phyloP scores from a whole-genome alignment of 2,113 vertebrate species.

The Odobenus rosmarus region DNA sequence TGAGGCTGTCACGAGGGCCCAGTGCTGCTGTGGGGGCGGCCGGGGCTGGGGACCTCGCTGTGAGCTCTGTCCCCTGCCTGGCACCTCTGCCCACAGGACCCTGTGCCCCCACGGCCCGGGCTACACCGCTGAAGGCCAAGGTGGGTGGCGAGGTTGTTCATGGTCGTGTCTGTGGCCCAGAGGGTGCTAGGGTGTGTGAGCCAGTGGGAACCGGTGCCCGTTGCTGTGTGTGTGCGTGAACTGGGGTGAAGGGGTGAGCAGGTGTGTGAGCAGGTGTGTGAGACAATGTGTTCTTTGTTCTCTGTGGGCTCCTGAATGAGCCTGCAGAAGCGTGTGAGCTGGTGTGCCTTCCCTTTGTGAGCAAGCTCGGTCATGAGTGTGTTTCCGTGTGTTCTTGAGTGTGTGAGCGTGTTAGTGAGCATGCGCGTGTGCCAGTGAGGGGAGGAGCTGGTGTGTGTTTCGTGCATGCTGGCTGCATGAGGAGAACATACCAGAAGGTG shows the following conservation, averaged over 20 bases:
- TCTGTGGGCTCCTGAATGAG: not conserved
- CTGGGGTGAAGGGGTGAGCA: not conserved
- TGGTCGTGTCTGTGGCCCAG: accelerated
- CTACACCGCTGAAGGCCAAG: conserved; percentile 93
- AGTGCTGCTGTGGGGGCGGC: conserved; percentile 94
- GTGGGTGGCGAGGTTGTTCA: conserved; percentile 80
- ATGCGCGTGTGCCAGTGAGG: not conserved
- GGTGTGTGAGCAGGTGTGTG: not conserved
- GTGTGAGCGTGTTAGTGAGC: not conserved
- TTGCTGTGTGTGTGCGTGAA: accelerated
- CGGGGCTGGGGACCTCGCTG: conserved; percentile 95
- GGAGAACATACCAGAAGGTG: not conserved
- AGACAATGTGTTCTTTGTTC: not conserved
- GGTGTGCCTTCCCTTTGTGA: not conserved
- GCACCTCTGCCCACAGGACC: conserved; percentile 93
- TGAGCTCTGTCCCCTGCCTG: conserved; percentile 94
- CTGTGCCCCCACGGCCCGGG: conserved; percentile 96
- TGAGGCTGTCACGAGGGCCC: conserved; percentile 92
- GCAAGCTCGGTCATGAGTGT: not conserved
- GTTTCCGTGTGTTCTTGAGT: not conserved
- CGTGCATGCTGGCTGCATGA: too few relatives aligned
- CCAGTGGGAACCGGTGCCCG: not conserved
- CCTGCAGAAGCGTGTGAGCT: not conserved
- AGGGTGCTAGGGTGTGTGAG: not conserved
- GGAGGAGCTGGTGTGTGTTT: not conserved